Percentiles rank a stretch among this genome's conserved stretches.
Evolutionary conservation across 2,113 vertebrate species (phyloP).

Genomic region (Chaetodon trifascialis): DNA sequence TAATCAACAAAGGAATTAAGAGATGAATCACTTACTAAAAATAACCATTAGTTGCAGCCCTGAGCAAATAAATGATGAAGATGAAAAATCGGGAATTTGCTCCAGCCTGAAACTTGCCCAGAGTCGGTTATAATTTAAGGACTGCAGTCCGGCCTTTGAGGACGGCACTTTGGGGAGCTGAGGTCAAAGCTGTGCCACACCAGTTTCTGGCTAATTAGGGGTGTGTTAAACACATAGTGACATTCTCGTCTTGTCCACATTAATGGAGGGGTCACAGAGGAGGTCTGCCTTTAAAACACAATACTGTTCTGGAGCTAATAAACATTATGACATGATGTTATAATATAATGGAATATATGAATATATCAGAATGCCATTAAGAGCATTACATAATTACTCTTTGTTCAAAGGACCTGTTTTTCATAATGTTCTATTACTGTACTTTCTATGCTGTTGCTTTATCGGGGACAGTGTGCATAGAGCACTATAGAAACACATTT

Average conservation of each 20-base stretch:
- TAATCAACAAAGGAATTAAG: not conserved
- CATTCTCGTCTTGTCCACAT: slow-evolving; percentile 21
- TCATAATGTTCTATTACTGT: too few species aligned
- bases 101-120: not conserved
- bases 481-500: not conserved
- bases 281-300: slow-evolving; percentile 15
- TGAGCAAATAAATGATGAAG: not conserved
- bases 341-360: slow-evolving; percentile 2
- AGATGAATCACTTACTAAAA: not conserved
- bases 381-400: not conserved
- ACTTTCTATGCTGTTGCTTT: too few species aligned
- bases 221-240: slow-evolving; percentile 37
- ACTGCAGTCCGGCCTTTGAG: not conserved
- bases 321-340: not conserved
- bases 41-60: not conserved
- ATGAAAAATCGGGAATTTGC: not conserved
- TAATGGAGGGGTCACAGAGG: slow-evolving; percentile 17
- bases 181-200: slow-evolving; percentile 24
- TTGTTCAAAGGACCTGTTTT: not conserved
- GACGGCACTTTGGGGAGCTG: not conserved
- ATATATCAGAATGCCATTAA: not conserved
- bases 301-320: not conserved
- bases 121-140: not conserved
- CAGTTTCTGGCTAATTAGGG: slow-evolving; percentile 45
- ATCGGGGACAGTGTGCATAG: too few species aligned